These are phyloP conservation scores for Podarcis lilfordi DNA, from an alignment of 2,797 vertebrate genomes.

Conservation along the genomic window DNA sequence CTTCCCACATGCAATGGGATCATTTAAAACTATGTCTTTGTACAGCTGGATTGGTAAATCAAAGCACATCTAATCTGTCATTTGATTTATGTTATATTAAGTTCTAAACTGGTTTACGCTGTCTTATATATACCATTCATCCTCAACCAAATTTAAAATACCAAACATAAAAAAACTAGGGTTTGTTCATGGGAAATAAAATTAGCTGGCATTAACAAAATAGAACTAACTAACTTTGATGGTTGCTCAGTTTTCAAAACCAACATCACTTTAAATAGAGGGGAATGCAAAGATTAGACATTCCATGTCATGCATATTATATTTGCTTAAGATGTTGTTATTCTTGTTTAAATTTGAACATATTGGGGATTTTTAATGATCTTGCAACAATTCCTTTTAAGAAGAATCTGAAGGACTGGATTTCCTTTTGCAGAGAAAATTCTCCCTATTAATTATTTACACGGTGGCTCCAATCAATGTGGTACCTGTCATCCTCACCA, in stretches of 20 bases:
- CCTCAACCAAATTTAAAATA: slow-evolving; percentile 25
- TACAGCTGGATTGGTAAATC: neutral
- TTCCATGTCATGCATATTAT: slow-evolving; percentile 60
- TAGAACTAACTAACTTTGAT: slow-evolving; percentile 63
- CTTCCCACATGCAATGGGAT: no score
- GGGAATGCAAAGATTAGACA: slow-evolving; percentile 62
- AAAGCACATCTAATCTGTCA: neutral
- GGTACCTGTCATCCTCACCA: slow-evolving; percentile 78
- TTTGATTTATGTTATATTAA: slow-evolving; percentile 3
- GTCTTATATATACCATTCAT: neutral
- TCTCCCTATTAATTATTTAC: slow-evolving; percentile 82
- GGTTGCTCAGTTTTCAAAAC: slow-evolving; percentile 68
- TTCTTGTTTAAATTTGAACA: slow-evolving; percentile 65
- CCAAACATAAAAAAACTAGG: neutral
- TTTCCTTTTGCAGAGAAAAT: slow-evolving; percentile 62
- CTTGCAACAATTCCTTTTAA: slow-evolving; percentile 66
- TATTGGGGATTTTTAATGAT: slow-evolving; percentile 54
- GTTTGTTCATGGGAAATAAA: slow-evolving; percentile 44
- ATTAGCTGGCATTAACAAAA: slow-evolving; percentile 58
- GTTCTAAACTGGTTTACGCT: neutral
- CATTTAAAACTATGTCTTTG: neutral
- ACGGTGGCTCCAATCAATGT: slow-evolving; percentile 71
- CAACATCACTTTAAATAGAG: slow-evolving; percentile 66
- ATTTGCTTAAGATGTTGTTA: slow-evolving; percentile 69
- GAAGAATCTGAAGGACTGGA: slow-evolving; percentile 68